A percentile compares a stretch with the other conserved stretches of the same genome.
Conservation (phyloP, 2,888 invertebrate species). For the Caenorhabditis plicata region DNA sequence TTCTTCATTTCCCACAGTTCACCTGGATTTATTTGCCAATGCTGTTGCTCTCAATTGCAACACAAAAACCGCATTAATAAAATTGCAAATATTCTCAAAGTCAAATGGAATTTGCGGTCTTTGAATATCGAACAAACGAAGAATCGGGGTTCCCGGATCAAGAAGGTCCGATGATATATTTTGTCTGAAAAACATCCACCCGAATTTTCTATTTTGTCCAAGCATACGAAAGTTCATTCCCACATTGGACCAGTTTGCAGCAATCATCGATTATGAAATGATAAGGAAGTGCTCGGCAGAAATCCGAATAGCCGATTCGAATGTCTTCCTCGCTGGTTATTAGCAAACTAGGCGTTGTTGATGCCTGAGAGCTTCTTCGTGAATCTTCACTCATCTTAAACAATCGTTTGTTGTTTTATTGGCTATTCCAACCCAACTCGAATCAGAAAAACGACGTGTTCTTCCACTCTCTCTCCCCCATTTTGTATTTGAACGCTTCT, state of each 20-base stretch:
- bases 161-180: conserved; percentile 54
- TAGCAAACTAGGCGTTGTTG: conserved; percentile 5
- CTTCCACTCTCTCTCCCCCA: conserved; percentile 48
- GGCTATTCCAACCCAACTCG: conserved; percentile 15
- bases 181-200: conserved; percentile 39
- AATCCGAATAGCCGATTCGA: conserved; percentile 31
- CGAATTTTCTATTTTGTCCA: not conserved
- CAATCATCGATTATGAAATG: conserved; percentile 61
- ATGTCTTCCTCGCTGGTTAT: conserved; percentile 21
- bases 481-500: conserved; percentile 67
- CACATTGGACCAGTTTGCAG: conserved; percentile 57
- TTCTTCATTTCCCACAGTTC: conserved; percentile 8
- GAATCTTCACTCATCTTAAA: conserved; percentile 15
- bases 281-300: conserved; percentile 51
- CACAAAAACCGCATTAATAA: conserved; percentile 65
- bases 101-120: conserved; percentile 64
- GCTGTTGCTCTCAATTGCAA: conserved; percentile 55
- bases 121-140: conserved; percentile 54
- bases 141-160: conserved; percentile 53
- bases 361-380: conserved; percentile 14
- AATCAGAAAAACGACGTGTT: conserved; percentile 47
- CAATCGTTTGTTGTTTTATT: no score
- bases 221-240: conserved; percentile 55
- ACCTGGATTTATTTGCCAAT: conserved; percentile 18
- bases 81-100: conserved; percentile 64